Base-by-base conservation (phyloP, 2,113 vertebrate genomes). In the Nothoprocta perdicaria region DNA sequence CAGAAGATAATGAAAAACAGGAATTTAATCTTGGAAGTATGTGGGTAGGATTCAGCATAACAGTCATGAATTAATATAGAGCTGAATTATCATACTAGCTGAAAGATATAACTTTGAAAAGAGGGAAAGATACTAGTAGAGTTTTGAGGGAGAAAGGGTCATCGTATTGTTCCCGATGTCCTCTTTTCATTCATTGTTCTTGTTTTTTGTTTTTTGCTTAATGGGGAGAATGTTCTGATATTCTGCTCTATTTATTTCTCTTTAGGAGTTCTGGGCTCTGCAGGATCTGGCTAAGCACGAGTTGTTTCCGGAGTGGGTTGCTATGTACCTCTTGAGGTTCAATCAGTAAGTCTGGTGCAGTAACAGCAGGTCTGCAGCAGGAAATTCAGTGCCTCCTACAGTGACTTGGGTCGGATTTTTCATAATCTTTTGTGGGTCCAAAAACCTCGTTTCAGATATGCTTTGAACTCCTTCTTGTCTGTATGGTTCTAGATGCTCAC, bases 231-330 rank as follows among this genome's bases (percentile, higher is more conserved):
- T 65, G 50, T 76, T 81, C 40, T 58, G 6, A 60, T 50, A 65
- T 60, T 8, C 10, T 12, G 1, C 17, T 5, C 26, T 73, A 5
- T 88, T 74, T 92, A 26, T 93, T 95, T 94, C 77, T 84, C 45
- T 92, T 38, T 67, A 97, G 97, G 92, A 98, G 90, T 97, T 97
- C 86, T 98, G 98, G 98, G 97, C 97, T 78, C 96, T 98, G 45
- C 84, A 94, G 78, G 96, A 97, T 58, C 91, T 98, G 84, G 73
- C 96, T 14, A 94, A 95, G 72, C 98, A 98, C 33, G 33, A 96
- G 61, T 84, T 95, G 27, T 98, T 98, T 95, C 92, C 97, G 78
- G 95, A 97, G 15, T 98, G 98, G 98, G 95, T 98, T 86, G 75
- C 87, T 48, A 29, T 96, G 93, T 98, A 98, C 80, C 92, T 98